phyloP scores from a whole-genome alignment of 2,888 invertebrate species.

The Drosophila flavopinicola region DNA sequence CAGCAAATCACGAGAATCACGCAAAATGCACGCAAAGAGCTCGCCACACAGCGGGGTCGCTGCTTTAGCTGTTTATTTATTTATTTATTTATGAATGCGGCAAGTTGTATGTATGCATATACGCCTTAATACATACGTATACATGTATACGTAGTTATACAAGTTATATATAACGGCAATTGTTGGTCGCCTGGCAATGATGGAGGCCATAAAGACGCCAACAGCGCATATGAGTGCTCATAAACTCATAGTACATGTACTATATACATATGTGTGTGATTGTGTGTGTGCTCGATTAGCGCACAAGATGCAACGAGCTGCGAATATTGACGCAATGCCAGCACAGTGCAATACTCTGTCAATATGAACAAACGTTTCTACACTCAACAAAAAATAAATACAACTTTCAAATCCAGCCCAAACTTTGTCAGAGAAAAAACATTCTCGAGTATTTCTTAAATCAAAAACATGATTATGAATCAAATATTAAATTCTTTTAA shows the following conservation, averaged over 20 bases:
- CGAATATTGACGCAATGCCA: slow-evolving; percentile 43
- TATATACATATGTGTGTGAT: slow-evolving; percentile 1
- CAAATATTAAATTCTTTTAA: no score
- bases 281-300: slow-evolving; percentile 37
- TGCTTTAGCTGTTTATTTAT: slow-evolving; percentile 49
- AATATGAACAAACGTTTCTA: slow-evolving; percentile 21
- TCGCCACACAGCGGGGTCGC: slow-evolving; percentile 9
- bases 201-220: slow-evolving; percentile 61
- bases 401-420: no score
- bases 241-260: not conserved
- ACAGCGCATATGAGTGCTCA: not conserved
- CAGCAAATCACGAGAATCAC: slow-evolving; percentile 55
- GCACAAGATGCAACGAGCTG: slow-evolving; percentile 47
- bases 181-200: slow-evolving; percentile 57
- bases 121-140: not conserved
- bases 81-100: slow-evolving; percentile 69
- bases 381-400: no score
- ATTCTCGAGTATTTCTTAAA: no score
- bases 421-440: no score
- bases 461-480: no score
- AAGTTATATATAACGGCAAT: slow-evolving; percentile 30
- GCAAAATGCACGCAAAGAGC: slow-evolving; percentile 60
- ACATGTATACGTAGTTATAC: slow-evolving; percentile 6
- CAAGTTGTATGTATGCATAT: slow-evolving; percentile 23
- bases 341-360: slow-evolving; percentile 36